Percentiles rank a stretch among this genome's conserved stretches.
Conservation (phyloP, 2,113 vertebrate genomes). For the Podilymbus podiceps region DNA sequence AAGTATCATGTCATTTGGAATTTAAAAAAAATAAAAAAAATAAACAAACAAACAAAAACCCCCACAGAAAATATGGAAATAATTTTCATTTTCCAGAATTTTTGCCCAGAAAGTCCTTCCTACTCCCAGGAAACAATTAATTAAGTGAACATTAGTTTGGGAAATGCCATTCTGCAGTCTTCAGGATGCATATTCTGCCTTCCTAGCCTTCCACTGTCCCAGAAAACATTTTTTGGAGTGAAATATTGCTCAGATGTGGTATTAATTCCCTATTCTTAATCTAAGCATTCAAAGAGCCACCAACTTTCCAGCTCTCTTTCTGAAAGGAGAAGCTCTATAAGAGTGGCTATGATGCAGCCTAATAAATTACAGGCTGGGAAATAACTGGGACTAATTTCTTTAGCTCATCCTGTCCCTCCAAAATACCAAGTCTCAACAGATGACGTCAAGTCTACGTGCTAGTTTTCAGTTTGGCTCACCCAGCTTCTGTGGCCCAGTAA, state of each 20-base stretch:
- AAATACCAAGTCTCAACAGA: neutral
- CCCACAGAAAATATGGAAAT: neutral
- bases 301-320: neutral
- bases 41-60: too few species aligned
- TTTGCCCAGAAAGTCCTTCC: neutral
- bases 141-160: neutral
- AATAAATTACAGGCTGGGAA: neutral
- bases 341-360: neutral
- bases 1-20: neutral
- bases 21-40: too few species aligned
- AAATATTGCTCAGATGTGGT: neutral
- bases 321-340: neutral
- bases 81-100: neutral
- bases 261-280: neutral
- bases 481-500: neutral
- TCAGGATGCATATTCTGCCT: neutral
- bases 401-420: neutral
- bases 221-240: neutral
- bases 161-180: neutral
- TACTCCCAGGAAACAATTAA: neutral
- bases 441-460: neutral
- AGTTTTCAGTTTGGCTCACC: neutral
- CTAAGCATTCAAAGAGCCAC: neutral
- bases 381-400: neutral
- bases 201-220: neutral